Evolutionary conservation across 2,113 vertebrate species (phyloP), one percentile per base, ranked within the genome.

Genomic region (Notarius quadriscutis): DNA sequence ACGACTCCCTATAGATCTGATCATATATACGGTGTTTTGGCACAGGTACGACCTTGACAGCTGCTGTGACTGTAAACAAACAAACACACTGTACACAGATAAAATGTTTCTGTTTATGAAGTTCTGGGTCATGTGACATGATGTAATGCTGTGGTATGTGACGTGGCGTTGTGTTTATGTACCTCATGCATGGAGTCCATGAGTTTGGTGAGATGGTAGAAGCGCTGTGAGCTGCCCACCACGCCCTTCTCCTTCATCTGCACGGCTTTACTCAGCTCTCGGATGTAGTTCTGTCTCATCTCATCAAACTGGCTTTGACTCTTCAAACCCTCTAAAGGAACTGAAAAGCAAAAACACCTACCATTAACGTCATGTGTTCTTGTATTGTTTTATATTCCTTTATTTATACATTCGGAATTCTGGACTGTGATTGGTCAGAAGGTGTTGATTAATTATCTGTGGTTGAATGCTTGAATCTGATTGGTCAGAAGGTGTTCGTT

Each of bases 171-270:
- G 2, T 41, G 34, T 41, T 41, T 41, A 0, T 1, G 18, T 96
- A 99, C 98, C 91, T 99, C 98, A 63, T 99, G 98, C 96, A 99
- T 97, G 91, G 95, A 92, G 87, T 99, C 98, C 94, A 99, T 96
- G 69, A 99, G 93, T 87, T 97, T 99, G 87, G 98, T 99, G 51
- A 99, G 97, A 0, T 97, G 97, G 92, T 98, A 99, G 94, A 99
- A 99, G 17, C 98, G 96, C 87, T 99, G 98, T 0, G 98, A 98
- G 91, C 96, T 97, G 72, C 95, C 94, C 88, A 98, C 95, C 72
- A 97, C 92, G 0, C 97, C 95, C 87, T 97, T 99, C 93, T 98
- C 97, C 88, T 94, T 96, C 92, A 97, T 90, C 86, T 97, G 96
- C 83, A 99, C 96, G 0, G 96, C 97, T 83, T 96, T 99, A 89